Conservation (phyloP, 2,888 invertebrate genomes). For the Nudaria mundana region DNA sequence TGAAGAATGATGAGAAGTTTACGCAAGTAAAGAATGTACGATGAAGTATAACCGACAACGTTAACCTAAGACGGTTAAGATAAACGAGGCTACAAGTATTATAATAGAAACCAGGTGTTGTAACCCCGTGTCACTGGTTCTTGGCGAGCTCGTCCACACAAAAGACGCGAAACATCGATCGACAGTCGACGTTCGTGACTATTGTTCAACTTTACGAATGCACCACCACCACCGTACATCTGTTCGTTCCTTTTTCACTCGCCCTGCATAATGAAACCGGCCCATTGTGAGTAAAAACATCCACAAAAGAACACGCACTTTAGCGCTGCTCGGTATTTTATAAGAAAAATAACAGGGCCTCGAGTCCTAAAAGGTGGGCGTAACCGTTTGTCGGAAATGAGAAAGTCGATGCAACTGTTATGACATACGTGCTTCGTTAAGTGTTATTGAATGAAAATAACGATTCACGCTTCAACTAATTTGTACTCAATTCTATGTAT, state of each 20-base stretch:
- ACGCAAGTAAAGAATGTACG: too few relatives aligned
- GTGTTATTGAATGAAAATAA: constrained; percentile 60
- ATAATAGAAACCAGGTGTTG: constrained; percentile 45
- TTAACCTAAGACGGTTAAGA: constrained; percentile 21
- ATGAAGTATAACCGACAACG: constrained; percentile 8
- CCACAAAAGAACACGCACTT: constrained; percentile 77
- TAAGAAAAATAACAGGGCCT: constrained; percentile 71
- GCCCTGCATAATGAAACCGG: constrained; percentile 74
- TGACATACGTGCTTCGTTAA: constrained; percentile 73
- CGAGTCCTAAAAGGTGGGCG: constrained; percentile 70
- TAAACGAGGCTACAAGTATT: constrained; percentile 32
- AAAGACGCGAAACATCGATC: constrained; percentile 69
- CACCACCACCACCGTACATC: constrained; percentile 69
- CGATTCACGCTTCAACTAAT: constrained; percentile 47
- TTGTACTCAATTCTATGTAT: constrained; percentile 11
- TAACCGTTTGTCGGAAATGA: constrained; percentile 68
- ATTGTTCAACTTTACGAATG: constrained; percentile 69
- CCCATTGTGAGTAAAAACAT: constrained; percentile 70
- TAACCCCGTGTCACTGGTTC: constrained; percentile 42
- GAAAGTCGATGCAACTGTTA: constrained; percentile 77
- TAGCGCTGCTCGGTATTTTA: constrained; percentile 58
- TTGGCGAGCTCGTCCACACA: constrained; percentile 44
- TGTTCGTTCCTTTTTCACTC: constrained; percentile 76
- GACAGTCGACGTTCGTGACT: constrained; percentile 67
- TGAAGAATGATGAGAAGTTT: too few relatives aligned